These are phyloP conservation scores for Notarius quadriscutis DNA, from an alignment of 2,113 vertebrate species.

Conservation along the genomic window DNA sequence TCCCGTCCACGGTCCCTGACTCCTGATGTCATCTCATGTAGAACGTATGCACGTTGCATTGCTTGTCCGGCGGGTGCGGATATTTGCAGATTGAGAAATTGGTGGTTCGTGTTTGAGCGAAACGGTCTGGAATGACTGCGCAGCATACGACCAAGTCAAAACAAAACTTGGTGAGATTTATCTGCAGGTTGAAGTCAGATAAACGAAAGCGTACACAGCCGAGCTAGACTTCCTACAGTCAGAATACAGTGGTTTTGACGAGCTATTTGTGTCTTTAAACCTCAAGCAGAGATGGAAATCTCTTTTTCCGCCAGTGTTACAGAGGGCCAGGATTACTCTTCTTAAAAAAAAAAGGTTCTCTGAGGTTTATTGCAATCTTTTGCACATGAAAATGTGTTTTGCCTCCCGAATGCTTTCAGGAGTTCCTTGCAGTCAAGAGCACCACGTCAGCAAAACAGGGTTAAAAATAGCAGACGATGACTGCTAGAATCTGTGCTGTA, in stretches of 20 bases:
- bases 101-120: neutral
- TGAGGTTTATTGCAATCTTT: neutral
- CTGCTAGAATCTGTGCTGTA: neutral
- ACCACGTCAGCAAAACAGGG: constrained; percentile 6
- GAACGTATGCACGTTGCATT: neutral
- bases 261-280: constrained; percentile 4
- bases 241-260: constrained; percentile 7
- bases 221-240: neutral
- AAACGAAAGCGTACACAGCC: neutral
- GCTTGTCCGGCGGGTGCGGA: no score
- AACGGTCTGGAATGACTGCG: constrained; percentile 8
- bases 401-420: constrained; percentile 1
- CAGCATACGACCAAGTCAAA: neutral
- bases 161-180: neutral
- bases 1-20: neutral
- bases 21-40: no score
- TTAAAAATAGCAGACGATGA: neutral
- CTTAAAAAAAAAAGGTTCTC: neutral
- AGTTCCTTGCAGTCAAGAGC: neutral
- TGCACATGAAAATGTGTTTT: neutral
- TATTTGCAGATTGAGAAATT: neutral
- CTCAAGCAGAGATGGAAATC: constrained; percentile 19
- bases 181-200: constrained; percentile 4
- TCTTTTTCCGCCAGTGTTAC: neutral
- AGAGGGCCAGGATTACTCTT: neutral